These are phyloP conservation scores for Mus musculus DNA, from an alignment of 2,113 vertebrate species.

Conservation along the genomic window DNA sequence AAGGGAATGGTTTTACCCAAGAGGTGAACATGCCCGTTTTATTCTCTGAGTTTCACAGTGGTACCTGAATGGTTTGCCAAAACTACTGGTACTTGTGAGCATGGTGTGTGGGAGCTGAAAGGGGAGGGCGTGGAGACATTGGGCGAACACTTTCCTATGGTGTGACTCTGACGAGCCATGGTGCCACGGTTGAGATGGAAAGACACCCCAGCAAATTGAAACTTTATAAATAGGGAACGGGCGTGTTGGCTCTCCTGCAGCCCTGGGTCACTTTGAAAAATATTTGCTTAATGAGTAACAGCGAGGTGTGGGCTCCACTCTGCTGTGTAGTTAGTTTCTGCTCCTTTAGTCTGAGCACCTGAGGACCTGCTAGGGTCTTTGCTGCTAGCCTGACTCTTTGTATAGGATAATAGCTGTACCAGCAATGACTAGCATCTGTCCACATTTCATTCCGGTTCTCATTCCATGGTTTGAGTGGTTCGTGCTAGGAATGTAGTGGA, in stretches of 20 bases:
- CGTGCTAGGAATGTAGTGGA: neutral
- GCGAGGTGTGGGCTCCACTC: slow-evolving; percentile 56
- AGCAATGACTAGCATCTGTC: neutral
- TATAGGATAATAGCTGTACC: neutral
- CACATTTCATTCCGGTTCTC: slow-evolving; percentile 31
- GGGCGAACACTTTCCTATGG: slow-evolving; percentile 66
- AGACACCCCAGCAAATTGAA: slow-evolving; percentile 57
- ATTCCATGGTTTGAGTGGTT: neutral
- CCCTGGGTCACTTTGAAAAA: slow-evolving; percentile 76
- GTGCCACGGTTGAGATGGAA: slow-evolving; percentile 67
- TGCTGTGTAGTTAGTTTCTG: slow-evolving; percentile 45
- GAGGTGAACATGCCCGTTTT: neutral
- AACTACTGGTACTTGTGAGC: neutral
- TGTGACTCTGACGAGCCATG: slow-evolving; percentile 42
- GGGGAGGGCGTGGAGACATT: neutral
- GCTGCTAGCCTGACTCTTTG: neutral
- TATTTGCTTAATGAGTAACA: slow-evolving; percentile 78
- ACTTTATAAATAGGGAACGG: slow-evolving; percentile 74
- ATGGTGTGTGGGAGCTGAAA: neutral
- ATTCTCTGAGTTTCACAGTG: neutral
- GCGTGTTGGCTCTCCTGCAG: slow-evolving; percentile 52
- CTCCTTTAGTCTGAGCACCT: slow-evolving; percentile 47
- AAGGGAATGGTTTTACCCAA: neutral
- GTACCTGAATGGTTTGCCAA: slow-evolving; percentile 35
- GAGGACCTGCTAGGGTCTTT: slow-evolving; percentile 6